Evolutionary conservation across 1,140 invertebrate genomes (phyloP), one percentile per base, ranked within the genome.

Genomic region (Cotesia chilonis): DNA sequence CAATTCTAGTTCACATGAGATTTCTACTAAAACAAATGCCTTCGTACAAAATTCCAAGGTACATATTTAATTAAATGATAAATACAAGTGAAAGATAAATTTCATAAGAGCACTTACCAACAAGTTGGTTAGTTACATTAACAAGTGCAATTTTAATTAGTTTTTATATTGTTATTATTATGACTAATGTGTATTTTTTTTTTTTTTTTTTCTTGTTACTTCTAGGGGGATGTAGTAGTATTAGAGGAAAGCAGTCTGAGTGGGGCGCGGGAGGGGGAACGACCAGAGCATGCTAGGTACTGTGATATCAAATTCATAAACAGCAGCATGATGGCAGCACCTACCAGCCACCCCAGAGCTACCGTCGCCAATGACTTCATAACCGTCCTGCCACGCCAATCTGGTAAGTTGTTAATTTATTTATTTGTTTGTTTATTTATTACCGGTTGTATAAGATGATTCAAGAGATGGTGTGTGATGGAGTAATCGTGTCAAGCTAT

Each of bases 1-100:
- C 87, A 87, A 89, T 88, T 89, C 88, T 89, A 89, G 88, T 89
- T 89, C 88, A 89, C 85, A 88, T 88, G 88, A 88, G 85, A 88
- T 89, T 88, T 89, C 86, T 88, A 88, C 87, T 82, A 86, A 88
- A 88, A 87, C 84, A 86, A 87, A 89, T 89, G 88, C 88, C 88
- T 89, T 89, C 87, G 87, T 88, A 88, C 87, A 89, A 88, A 88
- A 87, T 87, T 87, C 85, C 86, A 87, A 88, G 85, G 88, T 88
- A 70, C 84, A 78, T 36, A 47, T 47, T 47, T 47, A 9, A 41
- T 7, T 41, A 41, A 41, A 41, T 41, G 5, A 41, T 41, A 41
- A 41, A 47, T 51, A 54, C 64, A 4, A 20, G 52, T 59, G 55
- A 38, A 37, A 14, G 51, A 52, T 60, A 67, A 67, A 47, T 47